Base-by-base conservation (phyloP, 1,140 invertebrate species). In the Brachionus sp. region DNA sequence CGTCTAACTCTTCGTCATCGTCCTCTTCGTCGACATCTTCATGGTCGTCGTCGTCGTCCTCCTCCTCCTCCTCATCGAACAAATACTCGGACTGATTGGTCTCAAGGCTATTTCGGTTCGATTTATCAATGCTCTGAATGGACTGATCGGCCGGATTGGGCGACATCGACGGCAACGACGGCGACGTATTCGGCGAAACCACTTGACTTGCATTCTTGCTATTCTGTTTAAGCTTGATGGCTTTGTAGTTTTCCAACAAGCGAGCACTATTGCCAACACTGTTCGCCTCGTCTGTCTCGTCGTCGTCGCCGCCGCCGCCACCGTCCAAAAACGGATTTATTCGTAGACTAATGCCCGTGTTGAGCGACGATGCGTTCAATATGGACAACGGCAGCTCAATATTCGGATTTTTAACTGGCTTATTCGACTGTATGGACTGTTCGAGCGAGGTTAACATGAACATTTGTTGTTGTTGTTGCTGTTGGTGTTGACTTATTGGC, bases 31-130 rank as follows among this genome's bases (percentile, higher is more conserved):
- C 77, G 5, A 62, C 83, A 9, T 62, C 19, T 12, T 84, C 84
- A 2, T 84, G 29, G 29, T 3, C 29, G 29, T 83, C 77, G 5
- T 70, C 83, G 7, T 64, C 19, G 9, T 84, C 84, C 1, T 84
- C 84, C 5, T 84, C 64, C 19, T 86, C 86, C 25, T 84, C 84
- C 12, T 84, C 86, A 84, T 86, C 86, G 84, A 88, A 86, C 33
- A 89, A 88, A 25, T 87, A 87, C 84, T 89, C 88, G 78, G 87
- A 88, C 44, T 85, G 53, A 84, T 88, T 88, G 0, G 87, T 89
- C 25, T 88, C 85, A n/a, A 85, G 86, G 80, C 87, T 85, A 35
- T 88, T 82, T 19, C 88, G 84, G 70, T 86, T 87, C 5, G 86
- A 33, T 85, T 85, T 1, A 53, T 66, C 62, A 13, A 53, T 19